A percentile compares a stretch with the other conserved stretches of the same genome.
Evolutionary conservation across 2,113 vertebrate species (phyloP).

Genomic region (Rhinolophus sinicus): DNA sequence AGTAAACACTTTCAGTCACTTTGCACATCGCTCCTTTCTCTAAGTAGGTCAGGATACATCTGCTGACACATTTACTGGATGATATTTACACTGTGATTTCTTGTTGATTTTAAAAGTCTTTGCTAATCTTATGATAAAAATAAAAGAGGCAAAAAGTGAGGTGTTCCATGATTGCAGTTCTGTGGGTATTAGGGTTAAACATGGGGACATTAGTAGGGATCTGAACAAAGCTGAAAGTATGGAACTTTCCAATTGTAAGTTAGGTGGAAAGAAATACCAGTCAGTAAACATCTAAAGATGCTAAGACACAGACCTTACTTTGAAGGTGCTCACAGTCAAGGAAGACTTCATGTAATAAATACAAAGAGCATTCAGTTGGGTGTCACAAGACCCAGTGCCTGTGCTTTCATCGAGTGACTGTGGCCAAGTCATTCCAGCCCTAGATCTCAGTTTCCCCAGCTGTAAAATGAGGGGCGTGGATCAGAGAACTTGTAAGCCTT

Average conservation of each 20-base stretch:
- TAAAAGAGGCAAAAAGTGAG: not conserved
- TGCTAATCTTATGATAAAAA: constrained; percentile 36
- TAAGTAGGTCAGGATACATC: not conserved
- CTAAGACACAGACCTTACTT: not conserved
- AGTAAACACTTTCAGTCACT: constrained; percentile 3
- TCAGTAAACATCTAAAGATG: not conserved
- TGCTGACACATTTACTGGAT: not conserved
- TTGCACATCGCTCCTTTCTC: not conserved
- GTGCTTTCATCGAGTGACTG: not conserved
- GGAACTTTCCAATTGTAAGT: not conserved
- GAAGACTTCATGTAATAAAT: not conserved
- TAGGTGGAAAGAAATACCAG: not conserved
- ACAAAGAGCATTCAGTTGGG: not conserved
- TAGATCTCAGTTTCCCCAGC: not conserved
- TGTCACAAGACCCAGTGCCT: not conserved
- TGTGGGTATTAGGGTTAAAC: not conserved
- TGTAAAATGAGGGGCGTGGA: not conserved
- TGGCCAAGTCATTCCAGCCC: not conserved
- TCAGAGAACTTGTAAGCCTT: not conserved
- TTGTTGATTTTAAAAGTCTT: constrained; percentile 32
- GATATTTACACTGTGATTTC: not conserved
- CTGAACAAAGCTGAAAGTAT: not conserved
- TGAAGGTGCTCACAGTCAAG: not conserved
- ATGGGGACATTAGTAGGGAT: not conserved
- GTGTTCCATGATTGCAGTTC: not conserved